Conservation (phyloP, 2,113 vertebrate species). For the Heloderma charlesbogerti region DNA sequence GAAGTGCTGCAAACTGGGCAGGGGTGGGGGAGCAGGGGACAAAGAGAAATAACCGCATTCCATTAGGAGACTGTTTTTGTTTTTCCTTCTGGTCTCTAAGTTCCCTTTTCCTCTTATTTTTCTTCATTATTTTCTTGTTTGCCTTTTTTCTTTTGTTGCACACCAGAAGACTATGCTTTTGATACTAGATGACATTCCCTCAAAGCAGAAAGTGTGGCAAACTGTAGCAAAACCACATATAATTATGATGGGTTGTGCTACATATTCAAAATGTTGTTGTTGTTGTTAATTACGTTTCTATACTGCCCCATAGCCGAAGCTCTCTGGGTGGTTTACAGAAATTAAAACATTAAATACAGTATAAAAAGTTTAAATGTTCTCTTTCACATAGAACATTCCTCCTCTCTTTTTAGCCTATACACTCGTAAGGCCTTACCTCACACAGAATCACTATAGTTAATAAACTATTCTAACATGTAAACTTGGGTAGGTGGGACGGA, state of each 20-base stretch:
- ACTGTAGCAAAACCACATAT: not conserved
- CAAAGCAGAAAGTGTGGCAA: not conserved
- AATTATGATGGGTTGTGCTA: not conserved
- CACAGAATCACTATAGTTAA: not conserved
- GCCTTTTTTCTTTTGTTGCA: not conserved
- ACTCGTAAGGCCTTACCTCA: not conserved
- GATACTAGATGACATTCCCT: conserved; percentile 37
- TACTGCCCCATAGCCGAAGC: too few species aligned
- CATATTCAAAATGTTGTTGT: not conserved
- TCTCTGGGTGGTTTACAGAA: too few species aligned
- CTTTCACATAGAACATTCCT: not conserved
- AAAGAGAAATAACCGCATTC: conserved; percentile 8
- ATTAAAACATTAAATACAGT: too few species aligned
- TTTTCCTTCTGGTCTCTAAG: not conserved
- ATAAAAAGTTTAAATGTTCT: too few species aligned
- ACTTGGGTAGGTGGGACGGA: not conserved
- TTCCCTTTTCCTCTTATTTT: not conserved
- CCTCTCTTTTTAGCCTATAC: not conserved
- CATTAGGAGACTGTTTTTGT: not conserved
- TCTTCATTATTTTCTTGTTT: conserved; percentile 14
- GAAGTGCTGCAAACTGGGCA: not conserved
- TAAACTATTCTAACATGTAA: not conserved
- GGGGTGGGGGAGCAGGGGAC: too few species aligned
- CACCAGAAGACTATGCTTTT: conserved; percentile 15
- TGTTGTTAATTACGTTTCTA: too few species aligned